A percentile compares a stretch with the other conserved stretches of the same genome.
Evolutionary conservation across 2,888 invertebrate species (phyloP).

Genomic region (Leucoma salicis): DNA sequence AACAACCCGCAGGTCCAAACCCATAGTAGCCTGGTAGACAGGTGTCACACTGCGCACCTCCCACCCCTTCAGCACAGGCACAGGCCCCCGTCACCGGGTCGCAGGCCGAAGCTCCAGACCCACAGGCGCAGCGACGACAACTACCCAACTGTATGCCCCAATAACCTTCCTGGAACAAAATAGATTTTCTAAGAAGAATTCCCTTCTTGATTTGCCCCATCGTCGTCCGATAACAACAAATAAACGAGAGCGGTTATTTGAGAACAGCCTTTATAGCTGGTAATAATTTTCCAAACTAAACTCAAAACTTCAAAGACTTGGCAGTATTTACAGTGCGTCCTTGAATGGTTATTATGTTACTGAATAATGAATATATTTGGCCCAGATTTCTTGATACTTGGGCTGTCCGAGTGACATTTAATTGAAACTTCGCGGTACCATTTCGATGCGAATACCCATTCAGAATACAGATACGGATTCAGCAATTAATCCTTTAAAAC

Average conservation of each 20-base stretch:
- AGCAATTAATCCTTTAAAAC: too few species aligned
- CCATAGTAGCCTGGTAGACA: conserved; percentile 91
- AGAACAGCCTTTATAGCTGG: neutral
- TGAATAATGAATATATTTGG: conserved; percentile 7
- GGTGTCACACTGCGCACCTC: conserved; percentile 86
- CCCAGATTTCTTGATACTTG: conserved; percentile 30
- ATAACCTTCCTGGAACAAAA: conserved; percentile 83
- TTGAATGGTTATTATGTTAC: neutral
- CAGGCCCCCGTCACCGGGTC: conserved; percentile 90
- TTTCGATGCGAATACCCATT: conserved; percentile 8
- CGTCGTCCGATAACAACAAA: too few species aligned
- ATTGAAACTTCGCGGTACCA: conserved; percentile 30
- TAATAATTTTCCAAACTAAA: neutral
- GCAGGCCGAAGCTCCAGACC: conserved; percentile 87
- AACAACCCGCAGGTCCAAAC: conserved; percentile 89
- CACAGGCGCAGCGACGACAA: conserved; percentile 92
- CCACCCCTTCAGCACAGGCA: conserved; percentile 88
- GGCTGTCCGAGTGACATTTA: conserved; percentile 43
- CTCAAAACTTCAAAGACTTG: neutral
- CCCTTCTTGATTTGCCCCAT: too few species aligned
- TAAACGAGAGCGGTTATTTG: too few species aligned
- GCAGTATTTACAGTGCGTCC: neutral
- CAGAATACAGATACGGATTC: conserved; percentile 1
- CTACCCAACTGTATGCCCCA: conserved; percentile 90
- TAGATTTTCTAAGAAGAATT: neutral